phyloP scores from a whole-genome alignment of 2,113 vertebrate species.

The Ammodytes dubius region DNA sequence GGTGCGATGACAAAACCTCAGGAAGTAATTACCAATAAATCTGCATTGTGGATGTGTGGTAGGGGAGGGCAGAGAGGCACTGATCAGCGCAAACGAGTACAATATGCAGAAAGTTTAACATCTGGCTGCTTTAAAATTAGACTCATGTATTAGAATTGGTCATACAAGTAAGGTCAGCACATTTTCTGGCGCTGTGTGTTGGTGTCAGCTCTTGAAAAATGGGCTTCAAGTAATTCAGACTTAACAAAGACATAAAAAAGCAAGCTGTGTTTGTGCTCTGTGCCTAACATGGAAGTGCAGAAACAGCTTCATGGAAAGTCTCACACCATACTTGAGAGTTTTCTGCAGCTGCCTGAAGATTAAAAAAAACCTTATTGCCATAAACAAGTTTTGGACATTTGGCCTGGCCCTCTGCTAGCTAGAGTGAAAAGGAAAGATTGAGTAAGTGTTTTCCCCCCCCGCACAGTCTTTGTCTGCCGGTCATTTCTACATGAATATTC shows the following conservation, averaged over 20 bases:
- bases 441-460: slow-evolving; percentile 36
- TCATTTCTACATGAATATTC: slow-evolving; percentile 42
- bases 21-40: slow-evolving; percentile 62
- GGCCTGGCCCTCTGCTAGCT: slow-evolving; percentile 24
- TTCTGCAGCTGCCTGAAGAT: slow-evolving; percentile 54
- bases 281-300: slow-evolving; percentile 23
- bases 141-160: slow-evolving; percentile 44
- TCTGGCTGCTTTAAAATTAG: slow-evolving; percentile 34
- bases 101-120: slow-evolving; percentile 27
- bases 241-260: slow-evolving; percentile 19
- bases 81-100: slow-evolving; percentile 32
- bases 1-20: slow-evolving; percentile 34
- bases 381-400: slow-evolving; percentile 43
- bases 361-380: slow-evolving; percentile 60
- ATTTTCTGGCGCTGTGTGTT: slow-evolving; percentile 36
- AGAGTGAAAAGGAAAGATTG: slow-evolving; percentile 1
- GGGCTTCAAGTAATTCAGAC: slow-evolving; percentile 48
- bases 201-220: slow-evolving; percentile 44
- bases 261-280: slow-evolving; percentile 40
- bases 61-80: slow-evolving; percentile 12
- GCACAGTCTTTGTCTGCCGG: slow-evolving; percentile 8
- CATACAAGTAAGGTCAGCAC: slow-evolving; percentile 50
- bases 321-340: slow-evolving; percentile 34
- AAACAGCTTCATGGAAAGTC: slow-evolving; percentile 41
- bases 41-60: slow-evolving; percentile 10